phyloP scores from a whole-genome alignment of 2,113 vertebrate genomes.

The Macaca nemestrina region DNA sequence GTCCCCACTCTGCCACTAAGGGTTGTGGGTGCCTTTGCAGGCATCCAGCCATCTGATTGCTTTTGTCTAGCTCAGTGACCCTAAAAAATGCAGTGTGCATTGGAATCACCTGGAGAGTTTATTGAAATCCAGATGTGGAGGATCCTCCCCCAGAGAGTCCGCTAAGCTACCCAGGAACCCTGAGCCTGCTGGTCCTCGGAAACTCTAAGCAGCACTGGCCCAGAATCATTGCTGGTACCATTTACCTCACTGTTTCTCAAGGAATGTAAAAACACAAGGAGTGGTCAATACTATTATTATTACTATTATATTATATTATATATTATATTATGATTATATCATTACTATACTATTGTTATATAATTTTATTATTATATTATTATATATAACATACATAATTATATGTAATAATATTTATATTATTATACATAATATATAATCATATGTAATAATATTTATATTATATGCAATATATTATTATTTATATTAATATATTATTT shows the following conservation, averaged over 20 bases:
- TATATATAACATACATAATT: too few species aligned
- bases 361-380: too few species aligned
- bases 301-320: too few species aligned
- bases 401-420: too few species aligned
- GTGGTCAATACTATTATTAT: too few species aligned
- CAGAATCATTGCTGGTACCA: neutral
- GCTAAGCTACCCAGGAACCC: fast-evolving
- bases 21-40: fast-evolving
- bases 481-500: too few species aligned
- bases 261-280: neutral
- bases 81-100: neutral
- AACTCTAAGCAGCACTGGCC: too few species aligned
- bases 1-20: fast-evolving
- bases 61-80: neutral
- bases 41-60: neutral
- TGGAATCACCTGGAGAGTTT: neutral
- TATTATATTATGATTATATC: too few species aligned
- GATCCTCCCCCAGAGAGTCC: fast-evolving
- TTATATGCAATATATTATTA: too few species aligned
- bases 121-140: neutral
- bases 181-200: fast-evolving
- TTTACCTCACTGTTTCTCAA: neutral
- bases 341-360: too few species aligned
- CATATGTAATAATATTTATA: too few species aligned
- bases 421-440: too few species aligned